phyloP scores from a whole-genome alignment of 2,797 vertebrate genomes.

The Lagocephalus sceleratus region DNA sequence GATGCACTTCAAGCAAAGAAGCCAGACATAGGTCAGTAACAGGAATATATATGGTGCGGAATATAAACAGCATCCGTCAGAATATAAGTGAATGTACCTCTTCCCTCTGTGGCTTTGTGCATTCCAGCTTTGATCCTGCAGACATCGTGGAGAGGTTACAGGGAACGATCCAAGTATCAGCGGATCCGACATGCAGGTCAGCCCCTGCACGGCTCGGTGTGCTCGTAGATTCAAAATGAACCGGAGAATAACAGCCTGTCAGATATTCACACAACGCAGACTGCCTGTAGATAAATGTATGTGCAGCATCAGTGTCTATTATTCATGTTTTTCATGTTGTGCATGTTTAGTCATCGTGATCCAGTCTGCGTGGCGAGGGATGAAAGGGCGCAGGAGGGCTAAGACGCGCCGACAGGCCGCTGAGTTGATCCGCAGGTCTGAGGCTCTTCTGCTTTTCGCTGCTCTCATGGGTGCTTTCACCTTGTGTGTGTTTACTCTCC shows the following conservation, averaged over 20 bases:
- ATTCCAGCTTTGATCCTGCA: slow-evolving; percentile 86
- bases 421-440: slow-evolving; percentile 82
- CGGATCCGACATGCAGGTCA: slow-evolving; percentile 87
- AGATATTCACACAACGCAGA: too few relatives aligned
- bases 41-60: too few relatives aligned
- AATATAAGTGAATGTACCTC: background rate
- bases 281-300: slow-evolving; percentile 2
- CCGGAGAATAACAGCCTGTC: too few relatives aligned
- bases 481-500: background rate
- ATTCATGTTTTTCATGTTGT: slow-evolving; percentile 1
- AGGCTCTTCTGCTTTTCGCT: slow-evolving; percentile 2
- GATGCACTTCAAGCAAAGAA: slow-evolving; percentile 90
- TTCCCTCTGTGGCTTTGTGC: slow-evolving; percentile 29
- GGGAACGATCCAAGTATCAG: slow-evolving; percentile 87
- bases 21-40: slow-evolving; percentile 85
- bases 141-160: slow-evolving; percentile 91
- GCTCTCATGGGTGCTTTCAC: slow-evolving; percentile 6
- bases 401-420: slow-evolving; percentile 86
- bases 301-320: background rate
- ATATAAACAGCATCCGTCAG: background rate
- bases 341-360: slow-evolving; percentile 82
- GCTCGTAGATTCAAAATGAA: background rate
- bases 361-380: slow-evolving; percentile 96
- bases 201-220: slow-evolving; percentile 3
- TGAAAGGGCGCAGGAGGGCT: slow-evolving; percentile 87